phyloP scores from a whole-genome alignment of 2,888 invertebrate genomes.

The Limnephilus lunatus region DNA sequence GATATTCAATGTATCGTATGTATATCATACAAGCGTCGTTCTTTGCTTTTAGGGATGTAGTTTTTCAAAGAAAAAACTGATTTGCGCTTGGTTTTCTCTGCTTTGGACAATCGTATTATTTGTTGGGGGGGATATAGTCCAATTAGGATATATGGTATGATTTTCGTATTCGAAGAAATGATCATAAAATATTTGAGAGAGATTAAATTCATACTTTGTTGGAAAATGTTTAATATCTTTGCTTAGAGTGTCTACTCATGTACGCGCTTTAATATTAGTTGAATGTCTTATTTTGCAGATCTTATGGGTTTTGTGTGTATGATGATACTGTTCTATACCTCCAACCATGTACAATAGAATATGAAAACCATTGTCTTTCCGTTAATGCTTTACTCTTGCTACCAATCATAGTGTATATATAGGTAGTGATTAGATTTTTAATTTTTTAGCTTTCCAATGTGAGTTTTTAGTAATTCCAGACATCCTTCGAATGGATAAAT shows the following conservation, averaged over 20 bases:
- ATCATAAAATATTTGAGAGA: not conserved
- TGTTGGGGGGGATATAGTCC: not conserved
- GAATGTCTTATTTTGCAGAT: no score
- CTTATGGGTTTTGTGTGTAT: no score
- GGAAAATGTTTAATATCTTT: not conserved
- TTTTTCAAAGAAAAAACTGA: not conserved
- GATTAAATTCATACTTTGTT: not conserved
- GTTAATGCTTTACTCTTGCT: no score
- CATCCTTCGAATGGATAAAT: no score
- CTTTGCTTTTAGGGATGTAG: not conserved
- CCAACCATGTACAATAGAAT: not conserved
- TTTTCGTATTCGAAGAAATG: not conserved
- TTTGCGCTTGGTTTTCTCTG: not conserved
- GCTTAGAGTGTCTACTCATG: not conserved
- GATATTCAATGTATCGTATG: not conserved
- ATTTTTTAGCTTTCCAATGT: no score
- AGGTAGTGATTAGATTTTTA: no score
- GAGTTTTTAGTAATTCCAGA: no score
- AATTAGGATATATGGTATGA: not conserved
- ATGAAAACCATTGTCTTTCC: not conserved
- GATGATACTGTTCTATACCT: not conserved
- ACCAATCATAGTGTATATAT: no score
- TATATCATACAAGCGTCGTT: not conserved
- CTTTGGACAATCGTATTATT: not conserved
- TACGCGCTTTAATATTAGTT: no score